Evolutionary conservation across 2,888 invertebrate genomes (phyloP).

Genomic region (Beris chalybata): DNA sequence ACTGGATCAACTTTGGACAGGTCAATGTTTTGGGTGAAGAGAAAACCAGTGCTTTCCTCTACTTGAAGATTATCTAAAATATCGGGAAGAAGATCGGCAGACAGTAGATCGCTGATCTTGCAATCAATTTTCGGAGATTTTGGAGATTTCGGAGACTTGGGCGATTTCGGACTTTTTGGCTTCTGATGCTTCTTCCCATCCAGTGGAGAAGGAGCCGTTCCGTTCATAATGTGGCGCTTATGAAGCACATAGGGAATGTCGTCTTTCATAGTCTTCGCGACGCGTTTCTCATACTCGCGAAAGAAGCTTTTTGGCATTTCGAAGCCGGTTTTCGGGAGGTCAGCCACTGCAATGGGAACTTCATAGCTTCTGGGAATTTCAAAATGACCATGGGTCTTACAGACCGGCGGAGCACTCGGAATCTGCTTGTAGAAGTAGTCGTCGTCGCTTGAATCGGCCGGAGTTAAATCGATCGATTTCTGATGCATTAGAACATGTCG

Average conservation of each 20-base stretch:
- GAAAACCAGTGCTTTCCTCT: constrained; percentile 63
- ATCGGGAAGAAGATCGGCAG: constrained; percentile 59
- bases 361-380: constrained; percentile 62
- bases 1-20: constrained; percentile 73
- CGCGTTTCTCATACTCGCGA: constrained; percentile 66
- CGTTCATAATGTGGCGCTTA: constrained; percentile 83
- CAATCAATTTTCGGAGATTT: constrained; percentile 60
- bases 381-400: constrained; percentile 73
- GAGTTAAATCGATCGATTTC: constrained; percentile 81
- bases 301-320: constrained; percentile 75
- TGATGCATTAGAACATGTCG: constrained; percentile 81
- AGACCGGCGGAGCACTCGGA: constrained; percentile 71
- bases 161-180: constrained; percentile 67
- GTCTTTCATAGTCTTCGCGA: constrained; percentile 58
- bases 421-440: constrained; percentile 78
- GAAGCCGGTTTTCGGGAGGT: constrained; percentile 67
- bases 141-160: constrained; percentile 65
- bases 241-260: constrained; percentile 85
- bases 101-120: constrained; percentile 41
- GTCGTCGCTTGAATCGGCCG: constrained; percentile 83
- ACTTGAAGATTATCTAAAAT: constrained; percentile 57
- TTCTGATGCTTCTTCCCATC: constrained; percentile 58
- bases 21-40: constrained; percentile 76
- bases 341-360: constrained; percentile 53
- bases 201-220: constrained; percentile 67